Base-by-base conservation (phyloP, 2,113 vertebrate genomes). In the Erythrocebus patas region DNA sequence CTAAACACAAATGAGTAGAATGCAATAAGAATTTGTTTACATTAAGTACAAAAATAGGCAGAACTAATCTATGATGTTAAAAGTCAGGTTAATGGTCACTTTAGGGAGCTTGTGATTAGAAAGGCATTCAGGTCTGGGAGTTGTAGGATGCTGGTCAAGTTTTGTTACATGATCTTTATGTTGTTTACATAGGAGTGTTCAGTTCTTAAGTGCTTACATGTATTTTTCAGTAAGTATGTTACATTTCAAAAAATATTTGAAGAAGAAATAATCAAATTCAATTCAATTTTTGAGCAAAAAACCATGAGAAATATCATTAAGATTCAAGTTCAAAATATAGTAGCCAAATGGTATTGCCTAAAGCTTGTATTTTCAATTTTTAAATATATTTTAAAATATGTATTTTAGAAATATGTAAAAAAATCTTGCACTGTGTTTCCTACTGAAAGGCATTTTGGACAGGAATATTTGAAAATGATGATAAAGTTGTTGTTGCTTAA, bases 191-290 rank as follows among this genome's bases (percentile, higher is more conserved):
- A 20, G 48, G 4, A 6, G 10, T 14, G 4, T n/a, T 76, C n/a
- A 18, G 23, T 43, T 84, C 81, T 91, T 81, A 9, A 81, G 85
- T 84, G 85, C 0, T 23, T 25, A 8, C 23, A 6, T n/a, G 11
- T 82, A 75, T 55, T 59, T 84, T 95, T 79, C 43, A 91, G 25
- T 13, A 68, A 18, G n/a, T 18, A n/a, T 79, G 13, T 50, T 64
- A 84, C 50, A 95, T 75, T 91, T 89, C 11, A 84, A 92, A 17
- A 88, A 61, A 55, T 76, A 83, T 84, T 76, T 95, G 89, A 40
- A 83, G 85, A 96, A 76, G 16, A 0, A 72, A 59, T 59, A 83
- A 83, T 89, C 17, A 76, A 38, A 64, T 78, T 85, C 13, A 64
- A 50, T 66, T 82, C 5, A 40, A 73, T 7, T 79, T 80, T 81